Evolutionary conservation across 2,888 invertebrate genomes (phyloP).

Genomic region (Nebria brevicollis): DNA sequence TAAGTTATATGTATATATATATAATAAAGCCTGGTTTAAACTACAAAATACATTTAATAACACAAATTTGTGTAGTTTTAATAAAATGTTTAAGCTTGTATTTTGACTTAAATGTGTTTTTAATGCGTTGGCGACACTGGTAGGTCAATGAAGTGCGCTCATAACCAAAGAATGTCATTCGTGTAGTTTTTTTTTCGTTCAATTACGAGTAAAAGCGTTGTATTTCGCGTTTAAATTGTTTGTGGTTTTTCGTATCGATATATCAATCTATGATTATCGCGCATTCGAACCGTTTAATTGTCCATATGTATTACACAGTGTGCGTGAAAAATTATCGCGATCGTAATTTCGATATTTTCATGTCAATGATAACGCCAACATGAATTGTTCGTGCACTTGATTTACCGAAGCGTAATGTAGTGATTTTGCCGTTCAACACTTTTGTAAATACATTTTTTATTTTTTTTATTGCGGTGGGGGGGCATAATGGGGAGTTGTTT

Average conservation of each 20-base stretch:
- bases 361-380: constrained; percentile 58
- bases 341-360: constrained; percentile 53
- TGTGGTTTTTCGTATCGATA: too few relatives aligned
- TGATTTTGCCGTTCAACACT: constrained; percentile 15
- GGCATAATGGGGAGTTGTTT: constrained; percentile 80
- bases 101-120: constrained; percentile 6
- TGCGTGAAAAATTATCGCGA: constrained; percentile 31
- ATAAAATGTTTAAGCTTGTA: not conserved
- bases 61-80: too few relatives aligned
- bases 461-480: too few relatives aligned
- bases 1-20: constrained; percentile 53
- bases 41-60: too few relatives aligned
- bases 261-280: constrained; percentile 40
- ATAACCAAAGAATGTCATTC: constrained; percentile 45
- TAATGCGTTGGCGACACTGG: constrained; percentile 30
- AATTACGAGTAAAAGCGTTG: too few relatives aligned
- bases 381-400: constrained; percentile 50
- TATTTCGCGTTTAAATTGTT: too few relatives aligned
- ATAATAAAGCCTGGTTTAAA: too few relatives aligned
- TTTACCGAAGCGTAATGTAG: constrained; percentile 35
- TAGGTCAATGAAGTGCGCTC: constrained; percentile 23
- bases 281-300: constrained; percentile 10
- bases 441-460: not conserved
- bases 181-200: constrained; percentile 20
- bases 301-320: constrained; percentile 42